Evolutionary conservation across 2,797 vertebrate species (phyloP).

Genomic region (Etheostoma perlongum): DNA sequence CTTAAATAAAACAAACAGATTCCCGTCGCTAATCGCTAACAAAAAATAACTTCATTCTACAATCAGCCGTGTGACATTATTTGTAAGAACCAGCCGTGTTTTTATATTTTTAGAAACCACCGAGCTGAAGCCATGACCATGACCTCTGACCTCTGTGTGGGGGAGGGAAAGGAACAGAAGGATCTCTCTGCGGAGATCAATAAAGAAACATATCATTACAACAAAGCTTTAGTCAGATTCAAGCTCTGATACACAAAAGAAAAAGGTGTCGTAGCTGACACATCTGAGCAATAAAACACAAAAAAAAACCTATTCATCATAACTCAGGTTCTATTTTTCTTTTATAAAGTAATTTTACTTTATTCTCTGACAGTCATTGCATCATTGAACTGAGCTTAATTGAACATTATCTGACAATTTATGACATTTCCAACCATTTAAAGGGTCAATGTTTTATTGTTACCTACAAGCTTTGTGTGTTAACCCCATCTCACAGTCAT

Average conservation of each 20-base stretch:
- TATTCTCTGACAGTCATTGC: neutral
- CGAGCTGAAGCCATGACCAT: conserved; percentile 15
- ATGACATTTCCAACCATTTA: neutral
- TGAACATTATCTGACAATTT: neutral
- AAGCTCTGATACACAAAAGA: neutral
- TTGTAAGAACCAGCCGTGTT: too few relatives aligned
- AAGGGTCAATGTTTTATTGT: neutral
- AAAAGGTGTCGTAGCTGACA: neutral
- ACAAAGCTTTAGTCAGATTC: neutral
- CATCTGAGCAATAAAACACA: neutral
- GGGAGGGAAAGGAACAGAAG: neutral
- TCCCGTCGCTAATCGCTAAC: neutral
- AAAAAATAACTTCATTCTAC: neutral
- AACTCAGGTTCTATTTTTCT: neutral
- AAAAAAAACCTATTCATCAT: neutral
- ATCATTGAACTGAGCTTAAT: neutral
- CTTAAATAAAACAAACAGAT: neutral
- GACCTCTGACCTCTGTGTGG: conserved; percentile 31
- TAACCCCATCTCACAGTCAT: neutral
- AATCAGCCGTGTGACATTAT: neutral
- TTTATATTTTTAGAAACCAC: neutral
- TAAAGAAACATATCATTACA: neutral
- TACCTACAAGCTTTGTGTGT: neutral
- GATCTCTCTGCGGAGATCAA: conserved; percentile 3
- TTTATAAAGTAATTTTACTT: neutral